Evolutionary conservation across 2,888 invertebrate species (phyloP).

Genomic region (Poecilus cupreus): DNA sequence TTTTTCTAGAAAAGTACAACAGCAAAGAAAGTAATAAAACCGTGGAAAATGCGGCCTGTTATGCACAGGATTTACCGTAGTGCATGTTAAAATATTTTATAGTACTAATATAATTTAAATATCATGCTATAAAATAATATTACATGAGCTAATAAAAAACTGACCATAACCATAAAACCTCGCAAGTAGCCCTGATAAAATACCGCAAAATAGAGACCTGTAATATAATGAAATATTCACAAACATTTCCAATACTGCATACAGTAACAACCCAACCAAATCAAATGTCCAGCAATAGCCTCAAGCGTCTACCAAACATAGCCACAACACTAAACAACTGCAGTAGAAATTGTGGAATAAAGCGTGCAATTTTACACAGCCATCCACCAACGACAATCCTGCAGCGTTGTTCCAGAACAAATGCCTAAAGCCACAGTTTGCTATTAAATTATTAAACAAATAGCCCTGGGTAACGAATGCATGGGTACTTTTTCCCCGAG

Average conservation of each 20-base stretch:
- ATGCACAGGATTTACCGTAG: too few species aligned
- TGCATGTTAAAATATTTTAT: too few species aligned
- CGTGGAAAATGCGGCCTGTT: too few species aligned
- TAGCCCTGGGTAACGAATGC: constrained; percentile 27
- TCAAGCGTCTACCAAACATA: neutral
- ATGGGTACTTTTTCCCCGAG: neutral
- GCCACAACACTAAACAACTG: neutral
- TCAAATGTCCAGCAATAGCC: neutral
- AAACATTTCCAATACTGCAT: neutral
- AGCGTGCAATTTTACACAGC: too few species aligned
- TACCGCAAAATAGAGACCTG: neutral
- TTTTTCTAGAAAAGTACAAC: too few species aligned
- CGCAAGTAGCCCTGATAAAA: neutral
- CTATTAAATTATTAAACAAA: constrained; percentile 31
- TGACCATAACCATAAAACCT: neutral
- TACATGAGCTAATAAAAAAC: neutral
- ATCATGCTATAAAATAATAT: too few species aligned
- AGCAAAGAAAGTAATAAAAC: too few species aligned
- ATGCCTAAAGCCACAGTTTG: neutral
- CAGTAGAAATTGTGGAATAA: neutral
- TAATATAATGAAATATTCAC: constrained; percentile 5
- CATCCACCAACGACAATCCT: too few species aligned
- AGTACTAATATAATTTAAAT: too few species aligned
- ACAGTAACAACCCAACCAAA: neutral
- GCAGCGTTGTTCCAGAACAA: neutral